Percentiles rank a stretch among this genome's conserved stretches.
Evolutionary conservation across 2,797 vertebrate species (phyloP).

Genomic region (Synaphobranchus kaupii): DNA sequence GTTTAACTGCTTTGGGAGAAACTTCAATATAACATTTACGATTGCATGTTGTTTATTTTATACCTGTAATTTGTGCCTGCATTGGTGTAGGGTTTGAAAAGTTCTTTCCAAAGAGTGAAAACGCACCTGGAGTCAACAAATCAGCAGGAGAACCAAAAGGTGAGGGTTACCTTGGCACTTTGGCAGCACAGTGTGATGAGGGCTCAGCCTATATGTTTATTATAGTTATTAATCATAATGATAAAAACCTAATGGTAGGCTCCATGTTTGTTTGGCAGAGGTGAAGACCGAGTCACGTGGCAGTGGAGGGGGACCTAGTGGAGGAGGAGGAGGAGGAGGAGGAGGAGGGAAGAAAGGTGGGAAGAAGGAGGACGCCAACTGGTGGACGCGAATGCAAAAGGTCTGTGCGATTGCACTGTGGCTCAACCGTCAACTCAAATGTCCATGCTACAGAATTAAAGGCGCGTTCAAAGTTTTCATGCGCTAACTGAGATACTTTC

Average conservation of each 20-base stretch:
- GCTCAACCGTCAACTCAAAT: neutral
- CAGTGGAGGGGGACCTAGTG: slow-evolving; percentile 32
- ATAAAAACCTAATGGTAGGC: no score
- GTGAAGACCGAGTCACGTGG: slow-evolving; percentile 51
- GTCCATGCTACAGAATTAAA: neutral
- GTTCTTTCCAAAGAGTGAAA: slow-evolving; percentile 66
- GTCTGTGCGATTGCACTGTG: slow-evolving; percentile 49
- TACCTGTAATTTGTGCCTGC: neutral
- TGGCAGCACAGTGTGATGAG: neutral
- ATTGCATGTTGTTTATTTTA: slow-evolving; percentile 5
- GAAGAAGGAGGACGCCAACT: slow-evolving; percentile 58
- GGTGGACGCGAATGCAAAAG: slow-evolving; percentile 79
- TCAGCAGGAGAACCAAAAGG: slow-evolving; percentile 47
- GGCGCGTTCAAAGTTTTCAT: neutral
- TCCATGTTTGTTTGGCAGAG: slow-evolving; percentile 50
- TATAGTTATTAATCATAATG: neutral
- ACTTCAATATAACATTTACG: slow-evolving; percentile 26
- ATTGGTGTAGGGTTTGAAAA: slow-evolving; percentile 69
- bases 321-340: slow-evolving; percentile 36
- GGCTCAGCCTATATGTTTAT: neutral
- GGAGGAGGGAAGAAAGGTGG: slow-evolving; percentile 48
- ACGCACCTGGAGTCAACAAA: slow-evolving; percentile 46
- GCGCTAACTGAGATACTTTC: neutral
- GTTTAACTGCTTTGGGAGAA: neutral
- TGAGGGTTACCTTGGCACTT: slow-evolving; percentile 13